These are phyloP conservation scores for Huso huso DNA, from an alignment of 2,797 vertebrate species.

Conservation along the genomic window DNA sequence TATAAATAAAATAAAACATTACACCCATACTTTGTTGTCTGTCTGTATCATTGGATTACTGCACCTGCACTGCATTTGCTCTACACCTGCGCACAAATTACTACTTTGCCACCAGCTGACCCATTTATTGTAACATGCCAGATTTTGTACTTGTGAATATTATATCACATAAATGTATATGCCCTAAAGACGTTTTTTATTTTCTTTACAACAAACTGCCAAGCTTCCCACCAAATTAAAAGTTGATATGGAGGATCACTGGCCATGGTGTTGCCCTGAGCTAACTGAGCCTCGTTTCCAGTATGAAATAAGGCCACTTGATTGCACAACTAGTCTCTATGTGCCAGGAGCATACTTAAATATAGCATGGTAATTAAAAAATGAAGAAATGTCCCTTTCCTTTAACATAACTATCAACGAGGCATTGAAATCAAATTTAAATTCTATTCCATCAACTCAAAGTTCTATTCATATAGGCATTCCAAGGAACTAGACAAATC, in stretches of 20 bases:
- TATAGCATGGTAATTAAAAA: neutral
- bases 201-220: slow-evolving; percentile 8
- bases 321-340: neutral
- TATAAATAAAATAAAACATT: too few relatives aligned
- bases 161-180: neutral
- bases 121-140: too few relatives aligned
- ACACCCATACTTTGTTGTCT: too few relatives aligned
- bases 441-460: too few relatives aligned
- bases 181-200: slow-evolving; percentile 4
- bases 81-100: too few relatives aligned
- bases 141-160: too few relatives aligned
- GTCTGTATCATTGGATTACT: too few relatives aligned
- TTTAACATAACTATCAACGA: slow-evolving; percentile 7
- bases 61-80: too few relatives aligned
- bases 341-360: neutral
- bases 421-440: too few relatives aligned
- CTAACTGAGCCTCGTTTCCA: neutral
- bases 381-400: neutral
- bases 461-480: too few relatives aligned
- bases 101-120: too few relatives aligned
- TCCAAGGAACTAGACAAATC: too few relatives aligned
- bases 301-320: neutral
- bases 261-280: slow-evolving; percentile 2
- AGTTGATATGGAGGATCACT: neutral
- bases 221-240: slow-evolving; percentile 10